Percentiles rank a stretch among this genome's conserved stretches.
These are phyloP conservation scores for Volucella zonaria DNA, from an alignment of 2,888 invertebrate species.

Conservation along the genomic window DNA sequence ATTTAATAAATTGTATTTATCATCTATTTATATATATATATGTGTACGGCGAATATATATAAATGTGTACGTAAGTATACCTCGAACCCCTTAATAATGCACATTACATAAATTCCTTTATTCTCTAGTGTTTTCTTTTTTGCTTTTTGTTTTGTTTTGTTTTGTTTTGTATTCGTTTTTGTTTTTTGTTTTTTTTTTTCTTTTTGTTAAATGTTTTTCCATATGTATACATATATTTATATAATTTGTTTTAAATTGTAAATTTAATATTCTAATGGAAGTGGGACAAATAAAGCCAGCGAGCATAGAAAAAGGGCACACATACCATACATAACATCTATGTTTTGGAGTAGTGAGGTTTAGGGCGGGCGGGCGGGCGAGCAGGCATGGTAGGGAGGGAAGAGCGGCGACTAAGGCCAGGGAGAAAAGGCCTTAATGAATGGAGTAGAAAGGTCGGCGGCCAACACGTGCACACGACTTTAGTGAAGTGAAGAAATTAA, in stretches of 20 bases:
- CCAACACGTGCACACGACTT: slow-evolving; percentile 23
- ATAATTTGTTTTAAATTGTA: slow-evolving; percentile 54
- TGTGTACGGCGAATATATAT: slow-evolving; percentile 36
- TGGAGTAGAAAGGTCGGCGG: background rate
- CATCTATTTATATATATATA: slow-evolving; percentile 57
- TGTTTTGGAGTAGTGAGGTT: background rate
- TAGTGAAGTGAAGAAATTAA: slow-evolving; percentile 32
- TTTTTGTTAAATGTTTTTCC: slow-evolving; percentile 35
- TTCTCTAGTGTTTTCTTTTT: slow-evolving; percentile 34
- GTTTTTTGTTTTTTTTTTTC: no score
- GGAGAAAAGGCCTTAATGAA: background rate
- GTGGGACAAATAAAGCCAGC: slow-evolving; percentile 69
- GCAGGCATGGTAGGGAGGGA: background rate
- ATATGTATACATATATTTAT: slow-evolving; percentile 60
- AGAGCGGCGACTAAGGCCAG: background rate
- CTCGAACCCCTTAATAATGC: slow-evolving; percentile 70
- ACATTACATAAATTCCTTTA: slow-evolving; percentile 68
- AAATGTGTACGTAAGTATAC: slow-evolving; percentile 61
- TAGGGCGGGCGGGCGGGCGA: slow-evolving; percentile 1
- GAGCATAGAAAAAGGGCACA: slow-evolving; percentile 63
- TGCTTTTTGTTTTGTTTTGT: no score
- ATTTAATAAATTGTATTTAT: background rate
- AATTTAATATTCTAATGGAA: slow-evolving; percentile 73
- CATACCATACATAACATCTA: slow-evolving; percentile 5
- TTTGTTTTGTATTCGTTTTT: no score